phyloP scores from a whole-genome alignment of 2,113 vertebrate genomes.

The Falco punctatus region DNA sequence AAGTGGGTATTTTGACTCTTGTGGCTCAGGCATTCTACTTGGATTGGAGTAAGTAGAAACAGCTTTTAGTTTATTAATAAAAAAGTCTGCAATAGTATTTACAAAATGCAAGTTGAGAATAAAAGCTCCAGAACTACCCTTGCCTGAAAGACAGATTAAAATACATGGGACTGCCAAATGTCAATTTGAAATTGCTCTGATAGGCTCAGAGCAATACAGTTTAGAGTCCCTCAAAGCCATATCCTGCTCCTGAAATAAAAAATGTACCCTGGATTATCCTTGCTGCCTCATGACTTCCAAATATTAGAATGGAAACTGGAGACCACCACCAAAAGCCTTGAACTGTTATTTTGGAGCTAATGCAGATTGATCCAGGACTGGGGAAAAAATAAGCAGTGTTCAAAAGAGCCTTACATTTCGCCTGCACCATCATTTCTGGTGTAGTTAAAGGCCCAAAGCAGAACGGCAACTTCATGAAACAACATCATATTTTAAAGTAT shows the following conservation, averaged over 20 bases:
- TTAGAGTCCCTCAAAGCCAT: neutral
- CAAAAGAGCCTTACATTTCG: neutral
- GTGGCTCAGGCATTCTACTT: neutral
- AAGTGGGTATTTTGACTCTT: neutral
- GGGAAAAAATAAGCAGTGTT: neutral
- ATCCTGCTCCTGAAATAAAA: neutral
- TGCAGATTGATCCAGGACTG: neutral
- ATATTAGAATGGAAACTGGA: neutral
- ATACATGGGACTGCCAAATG: neutral
- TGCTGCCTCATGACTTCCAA: neutral
- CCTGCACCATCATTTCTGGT: neutral
- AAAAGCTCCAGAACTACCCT: neutral
- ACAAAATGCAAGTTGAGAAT: neutral
- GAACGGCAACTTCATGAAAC: neutral
- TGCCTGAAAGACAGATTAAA: neutral
- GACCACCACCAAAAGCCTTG: neutral
- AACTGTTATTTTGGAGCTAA: neutral
- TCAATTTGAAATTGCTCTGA: neutral
- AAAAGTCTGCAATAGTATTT: neutral
- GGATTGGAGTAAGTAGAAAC: neutral
- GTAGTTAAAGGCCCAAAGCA: neutral
- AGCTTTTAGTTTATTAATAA: neutral
- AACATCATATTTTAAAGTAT: neutral
- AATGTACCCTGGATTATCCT: neutral
- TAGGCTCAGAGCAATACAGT: neutral